These are phyloP conservation scores for Pseudachorutes palmiensis DNA, from an alignment of 1,140 invertebrate species.

Conservation along the genomic window DNA sequence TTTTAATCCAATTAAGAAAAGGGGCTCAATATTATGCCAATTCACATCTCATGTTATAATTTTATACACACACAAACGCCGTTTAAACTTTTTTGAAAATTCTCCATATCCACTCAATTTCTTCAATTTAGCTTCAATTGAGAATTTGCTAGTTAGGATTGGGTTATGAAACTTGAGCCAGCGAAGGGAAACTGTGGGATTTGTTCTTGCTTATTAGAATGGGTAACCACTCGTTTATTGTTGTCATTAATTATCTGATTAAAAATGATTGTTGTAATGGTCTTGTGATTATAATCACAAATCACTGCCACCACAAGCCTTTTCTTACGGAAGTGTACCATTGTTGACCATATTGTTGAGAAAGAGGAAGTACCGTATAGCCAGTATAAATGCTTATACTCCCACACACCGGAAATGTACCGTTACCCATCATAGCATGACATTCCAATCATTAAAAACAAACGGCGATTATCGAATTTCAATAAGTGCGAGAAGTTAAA, in stretches of 20 bases:
- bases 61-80: too few relatives aligned
- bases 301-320: not conserved
- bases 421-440: not conserved
- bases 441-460: not conserved
- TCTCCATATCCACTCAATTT: not conserved
- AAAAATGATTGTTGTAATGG: not conserved
- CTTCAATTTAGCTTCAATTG: not conserved
- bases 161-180: not conserved
- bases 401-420: not conserved
- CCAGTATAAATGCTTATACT: not conserved
- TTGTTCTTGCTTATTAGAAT: too few relatives aligned
- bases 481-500: too few relatives aligned
- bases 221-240: not conserved
- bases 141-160: too few relatives aligned
- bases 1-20: too few relatives aligned
- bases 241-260: constrained; percentile 5
- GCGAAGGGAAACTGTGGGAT: constrained; percentile 2
- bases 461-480: not conserved
- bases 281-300: not conserved
- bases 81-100: too few relatives aligned
- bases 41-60: too few relatives aligned
- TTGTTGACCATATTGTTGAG: not conserved
- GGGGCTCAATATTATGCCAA: too few relatives aligned
- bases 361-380: not conserved
- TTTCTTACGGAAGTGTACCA: not conserved